Evolutionary conservation across 2,797 vertebrate genomes (phyloP).

Genomic region (Philypnodon macrostomus): DNA sequence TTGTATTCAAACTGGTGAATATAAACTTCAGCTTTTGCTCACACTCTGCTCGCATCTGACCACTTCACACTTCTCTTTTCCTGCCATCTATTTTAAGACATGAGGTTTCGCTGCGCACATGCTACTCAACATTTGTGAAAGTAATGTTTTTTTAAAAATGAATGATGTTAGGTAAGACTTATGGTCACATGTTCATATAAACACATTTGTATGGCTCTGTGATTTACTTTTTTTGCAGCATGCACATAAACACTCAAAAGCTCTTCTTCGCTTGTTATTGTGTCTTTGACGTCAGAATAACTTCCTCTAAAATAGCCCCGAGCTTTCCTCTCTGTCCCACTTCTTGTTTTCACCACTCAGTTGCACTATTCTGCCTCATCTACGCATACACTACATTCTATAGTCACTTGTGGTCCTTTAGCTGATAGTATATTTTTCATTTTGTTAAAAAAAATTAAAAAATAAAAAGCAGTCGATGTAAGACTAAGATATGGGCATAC

Average conservation of each 20-base stretch:
- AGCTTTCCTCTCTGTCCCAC: constrained; percentile 46
- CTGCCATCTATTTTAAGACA: constrained; percentile 66
- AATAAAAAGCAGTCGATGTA: not conserved
- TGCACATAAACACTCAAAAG: constrained; percentile 11
- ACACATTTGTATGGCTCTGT: constrained; percentile 8
- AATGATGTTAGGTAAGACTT: not conserved
- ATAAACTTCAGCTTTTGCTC: constrained; percentile 46
- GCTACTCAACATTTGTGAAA: constrained; percentile 6
- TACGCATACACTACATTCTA: constrained; percentile 19
- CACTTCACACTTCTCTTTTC: constrained; percentile 80
- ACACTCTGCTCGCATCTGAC: constrained; percentile 35
- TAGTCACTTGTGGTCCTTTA: constrained; percentile 23
- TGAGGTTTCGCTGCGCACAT: constrained; percentile 44
- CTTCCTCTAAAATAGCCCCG: constrained; percentile 67
- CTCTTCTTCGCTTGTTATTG: constrained; percentile 16
- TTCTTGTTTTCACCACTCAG: constrained; percentile 63
- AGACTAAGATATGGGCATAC: constrained; percentile 6
- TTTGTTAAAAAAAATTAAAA: too few relatives aligned
- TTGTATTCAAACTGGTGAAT: constrained; percentile 25
- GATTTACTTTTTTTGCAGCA: constrained; percentile 6
- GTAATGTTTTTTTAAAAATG: constrained; percentile 7
- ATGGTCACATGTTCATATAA: not conserved
- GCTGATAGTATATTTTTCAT: constrained; percentile 28
- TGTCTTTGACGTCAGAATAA: constrained; percentile 44
- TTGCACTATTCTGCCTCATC: constrained; percentile 29